A percentile compares a stretch with the other conserved stretches of the same genome.
These are phyloP conservation scores for Clusia tigrina DNA, from an alignment of 2,888 invertebrate species.

Conservation along the genomic window DNA sequence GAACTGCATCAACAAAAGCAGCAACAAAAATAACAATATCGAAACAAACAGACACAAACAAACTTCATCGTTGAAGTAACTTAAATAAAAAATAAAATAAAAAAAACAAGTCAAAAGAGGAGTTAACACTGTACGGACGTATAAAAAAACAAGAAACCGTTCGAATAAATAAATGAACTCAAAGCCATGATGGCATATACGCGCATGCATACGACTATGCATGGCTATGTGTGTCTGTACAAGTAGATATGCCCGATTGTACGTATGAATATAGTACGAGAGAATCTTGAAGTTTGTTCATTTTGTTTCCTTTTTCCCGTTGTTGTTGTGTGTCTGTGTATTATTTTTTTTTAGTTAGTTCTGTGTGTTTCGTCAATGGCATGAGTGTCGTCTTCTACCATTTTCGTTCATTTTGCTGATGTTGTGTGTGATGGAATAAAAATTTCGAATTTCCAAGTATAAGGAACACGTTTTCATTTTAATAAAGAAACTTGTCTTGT, in stretches of 20 bases:
- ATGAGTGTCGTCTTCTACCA: slow-evolving; percentile 1
- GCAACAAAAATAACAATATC: neutral
- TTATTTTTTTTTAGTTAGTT: slow-evolving; percentile 4
- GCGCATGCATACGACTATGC: neutral
- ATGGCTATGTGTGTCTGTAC: slow-evolving; percentile 13
- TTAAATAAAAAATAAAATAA: no score
- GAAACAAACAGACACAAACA: no score
- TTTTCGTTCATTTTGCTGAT: neutral
- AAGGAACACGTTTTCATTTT: slow-evolving; percentile 26
- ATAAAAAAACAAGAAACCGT: slow-evolving; percentile 19
- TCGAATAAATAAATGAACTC: slow-evolving; percentile 28
- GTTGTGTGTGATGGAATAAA: neutral
- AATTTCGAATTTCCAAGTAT: slow-evolving; percentile 12
- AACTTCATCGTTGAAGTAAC: no score
- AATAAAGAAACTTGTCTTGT: slow-evolving; percentile 21
- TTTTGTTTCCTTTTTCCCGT: slow-evolving; percentile 6
- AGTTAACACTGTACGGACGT: slow-evolving; percentile 4
- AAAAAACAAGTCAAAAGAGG: neutral
- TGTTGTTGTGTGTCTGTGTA: neutral
- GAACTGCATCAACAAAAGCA: neutral
- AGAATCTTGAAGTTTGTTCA: slow-evolving; percentile 6
- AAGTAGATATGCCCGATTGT: neutral
- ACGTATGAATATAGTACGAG: neutral
- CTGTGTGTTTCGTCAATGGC: neutral
- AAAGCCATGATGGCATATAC: slow-evolving; percentile 14